Percentiles rank a stretch among this genome's conserved stretches.
phyloP scores from a whole-genome alignment of 2,888 invertebrate species.

The Scaptomyza reducta region DNA sequence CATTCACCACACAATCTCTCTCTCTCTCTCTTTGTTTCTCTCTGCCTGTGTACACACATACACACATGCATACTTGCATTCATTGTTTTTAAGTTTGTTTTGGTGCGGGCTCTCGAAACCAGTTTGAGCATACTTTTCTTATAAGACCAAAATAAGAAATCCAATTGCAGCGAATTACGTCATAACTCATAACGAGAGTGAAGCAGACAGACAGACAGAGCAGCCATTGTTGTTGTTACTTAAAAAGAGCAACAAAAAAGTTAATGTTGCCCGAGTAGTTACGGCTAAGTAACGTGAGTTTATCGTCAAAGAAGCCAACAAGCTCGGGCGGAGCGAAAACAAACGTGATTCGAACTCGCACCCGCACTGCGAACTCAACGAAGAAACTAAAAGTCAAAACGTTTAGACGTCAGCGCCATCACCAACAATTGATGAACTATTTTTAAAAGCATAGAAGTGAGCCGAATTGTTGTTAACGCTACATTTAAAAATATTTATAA shows the following conservation, averaged over 20 bases:
- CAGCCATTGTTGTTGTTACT: slow-evolving; percentile 12
- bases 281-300: slow-evolving; percentile 69
- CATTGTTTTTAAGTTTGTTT: slow-evolving; percentile 54
- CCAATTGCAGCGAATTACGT: slow-evolving; percentile 69
- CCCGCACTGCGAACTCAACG: neutral
- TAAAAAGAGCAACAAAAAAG: slow-evolving; percentile 38
- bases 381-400: slow-evolving; percentile 30
- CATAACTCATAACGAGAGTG: slow-evolving; percentile 31
- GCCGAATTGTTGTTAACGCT: neutral
- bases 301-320: slow-evolving; percentile 76
- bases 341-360: slow-evolving; percentile 51
- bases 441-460: neutral
- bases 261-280: slow-evolving; percentile 71
- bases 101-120: slow-evolving; percentile 67
- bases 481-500: neutral
- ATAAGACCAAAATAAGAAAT: slow-evolving; percentile 67
- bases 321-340: slow-evolving; percentile 55
- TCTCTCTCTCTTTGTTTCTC: neutral
- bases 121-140: slow-evolving; percentile 64
- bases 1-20: slow-evolving; percentile 27
- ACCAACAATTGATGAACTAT: neutral
- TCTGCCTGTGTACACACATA: slow-evolving; percentile 1
- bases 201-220: slow-evolving; percentile 9
- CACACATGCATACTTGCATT: neutral
- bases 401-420: slow-evolving; percentile 53